phyloP scores from a whole-genome alignment of 1,140 invertebrate genomes.

The Nebria ingens region DNA sequence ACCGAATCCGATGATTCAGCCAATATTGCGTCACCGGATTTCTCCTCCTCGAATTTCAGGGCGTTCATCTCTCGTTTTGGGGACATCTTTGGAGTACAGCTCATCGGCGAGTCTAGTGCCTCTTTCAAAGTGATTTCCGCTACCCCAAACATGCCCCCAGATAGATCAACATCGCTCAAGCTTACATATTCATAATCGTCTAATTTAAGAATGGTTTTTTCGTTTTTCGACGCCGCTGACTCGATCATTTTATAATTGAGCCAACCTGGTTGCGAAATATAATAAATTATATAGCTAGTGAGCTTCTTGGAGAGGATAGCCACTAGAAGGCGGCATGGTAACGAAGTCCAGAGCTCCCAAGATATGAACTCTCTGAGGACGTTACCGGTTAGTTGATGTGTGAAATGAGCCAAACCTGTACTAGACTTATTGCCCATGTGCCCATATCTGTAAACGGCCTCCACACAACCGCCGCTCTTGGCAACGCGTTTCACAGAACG shows the following conservation, averaged over 20 bases:
- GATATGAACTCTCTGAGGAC: slow-evolving; percentile 50
- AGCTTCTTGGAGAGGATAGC: slow-evolving; percentile 49
- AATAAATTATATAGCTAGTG: slow-evolving; percentile 36
- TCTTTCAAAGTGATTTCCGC: not conserved
- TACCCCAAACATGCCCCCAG: too few relatives aligned
- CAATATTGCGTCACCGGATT: not conserved
- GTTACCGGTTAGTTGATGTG: slow-evolving; percentile 43
- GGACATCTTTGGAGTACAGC: not conserved
- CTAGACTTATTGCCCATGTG: slow-evolving; percentile 37
- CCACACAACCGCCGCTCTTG: slow-evolving; percentile 30
- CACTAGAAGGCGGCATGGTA: slow-evolving; percentile 49
- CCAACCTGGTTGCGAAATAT: slow-evolving; percentile 39
- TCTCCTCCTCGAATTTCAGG: not conserved
- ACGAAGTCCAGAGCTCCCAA: slow-evolving; percentile 53
- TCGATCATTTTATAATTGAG: slow-evolving; percentile 40
- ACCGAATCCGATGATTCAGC: not conserved
- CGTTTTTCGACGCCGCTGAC: slow-evolving; percentile 16
- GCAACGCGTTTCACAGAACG: slow-evolving; percentile 39
- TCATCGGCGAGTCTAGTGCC: not conserved
- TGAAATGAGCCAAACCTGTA: slow-evolving; percentile 42
- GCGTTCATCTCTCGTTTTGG: not conserved
- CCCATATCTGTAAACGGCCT: slow-evolving; percentile 34
- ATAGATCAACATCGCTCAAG: slow-evolving; percentile 27
- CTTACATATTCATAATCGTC: slow-evolving; percentile 16
- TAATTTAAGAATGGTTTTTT: slow-evolving; percentile 19